phyloP scores from a whole-genome alignment of 2,113 vertebrate species.

The Nycticebus coucang region DNA sequence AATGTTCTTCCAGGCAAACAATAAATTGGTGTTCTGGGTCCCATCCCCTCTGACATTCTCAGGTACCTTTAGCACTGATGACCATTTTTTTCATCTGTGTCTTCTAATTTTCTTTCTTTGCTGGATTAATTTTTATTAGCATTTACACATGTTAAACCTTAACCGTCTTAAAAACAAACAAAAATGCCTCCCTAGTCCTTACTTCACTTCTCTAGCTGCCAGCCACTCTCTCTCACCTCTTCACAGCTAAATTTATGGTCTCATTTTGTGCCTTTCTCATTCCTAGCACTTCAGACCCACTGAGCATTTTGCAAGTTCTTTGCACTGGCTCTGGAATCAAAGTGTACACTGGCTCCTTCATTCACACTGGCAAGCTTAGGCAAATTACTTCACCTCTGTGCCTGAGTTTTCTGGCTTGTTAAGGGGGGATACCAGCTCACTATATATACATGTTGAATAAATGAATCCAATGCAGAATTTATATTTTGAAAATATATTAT shows the following conservation, averaged over 20 bases:
- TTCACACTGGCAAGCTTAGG: background rate
- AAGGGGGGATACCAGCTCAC: background rate
- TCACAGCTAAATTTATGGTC: background rate
- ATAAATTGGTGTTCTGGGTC: background rate
- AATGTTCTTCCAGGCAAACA: background rate
- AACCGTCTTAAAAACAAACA: conserved; percentile 1
- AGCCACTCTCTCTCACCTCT: background rate
- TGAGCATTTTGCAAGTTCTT: background rate
- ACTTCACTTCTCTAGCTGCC: background rate
- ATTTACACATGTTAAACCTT: background rate
- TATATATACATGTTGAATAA: background rate
- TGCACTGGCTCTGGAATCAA: background rate
- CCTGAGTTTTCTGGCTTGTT: background rate
- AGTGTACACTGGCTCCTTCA: background rate
- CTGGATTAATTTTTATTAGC: background rate
- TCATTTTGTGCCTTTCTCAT: background rate
- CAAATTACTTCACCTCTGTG: background rate
- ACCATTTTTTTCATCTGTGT: background rate
- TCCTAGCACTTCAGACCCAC: background rate
- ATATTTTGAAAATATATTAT: background rate
- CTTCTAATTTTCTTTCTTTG: background rate
- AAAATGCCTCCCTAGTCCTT: background rate
- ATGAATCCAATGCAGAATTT: background rate
- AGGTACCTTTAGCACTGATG: background rate
- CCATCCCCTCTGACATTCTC: background rate